Evolutionary conservation across 2,113 vertebrate genomes (phyloP).

Genomic region (Leucopternis melanops): DNA sequence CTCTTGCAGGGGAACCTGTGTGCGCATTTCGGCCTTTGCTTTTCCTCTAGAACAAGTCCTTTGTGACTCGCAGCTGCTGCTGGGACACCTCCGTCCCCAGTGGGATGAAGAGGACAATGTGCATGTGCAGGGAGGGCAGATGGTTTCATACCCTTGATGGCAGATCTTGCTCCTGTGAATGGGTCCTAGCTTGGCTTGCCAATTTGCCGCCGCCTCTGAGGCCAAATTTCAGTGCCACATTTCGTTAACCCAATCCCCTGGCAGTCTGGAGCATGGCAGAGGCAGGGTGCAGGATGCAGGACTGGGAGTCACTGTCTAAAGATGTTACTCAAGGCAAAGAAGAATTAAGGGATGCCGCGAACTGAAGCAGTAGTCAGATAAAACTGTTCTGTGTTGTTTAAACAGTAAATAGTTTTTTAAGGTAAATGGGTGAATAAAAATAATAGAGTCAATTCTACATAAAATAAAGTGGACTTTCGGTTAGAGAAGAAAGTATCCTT

Average conservation of each 20-base stretch:
- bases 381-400: neutral
- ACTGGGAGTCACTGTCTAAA: neutral
- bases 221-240: neutral
- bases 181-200: neutral
- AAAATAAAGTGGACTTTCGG: neutral
- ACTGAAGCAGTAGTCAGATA: neutral
- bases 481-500: neutral
- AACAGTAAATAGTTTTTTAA: neutral
- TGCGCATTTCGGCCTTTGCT: neutral
- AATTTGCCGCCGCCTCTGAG: neutral
- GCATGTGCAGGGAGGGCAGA: neutral
- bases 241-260: neutral
- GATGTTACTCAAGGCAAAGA: neutral
- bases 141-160: neutral
- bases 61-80: neutral
- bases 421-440: neutral
- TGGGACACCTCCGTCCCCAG: neutral
- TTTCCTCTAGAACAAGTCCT: neutral
- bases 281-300: neutral
- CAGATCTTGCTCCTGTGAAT: neutral
- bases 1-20: neutral
- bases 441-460: neutral
- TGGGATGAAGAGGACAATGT: neutral
- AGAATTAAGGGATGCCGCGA: neutral
- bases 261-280: neutral